Base-by-base conservation (phyloP, 1,140 invertebrate genomes). In the Chlorops oryzae region DNA sequence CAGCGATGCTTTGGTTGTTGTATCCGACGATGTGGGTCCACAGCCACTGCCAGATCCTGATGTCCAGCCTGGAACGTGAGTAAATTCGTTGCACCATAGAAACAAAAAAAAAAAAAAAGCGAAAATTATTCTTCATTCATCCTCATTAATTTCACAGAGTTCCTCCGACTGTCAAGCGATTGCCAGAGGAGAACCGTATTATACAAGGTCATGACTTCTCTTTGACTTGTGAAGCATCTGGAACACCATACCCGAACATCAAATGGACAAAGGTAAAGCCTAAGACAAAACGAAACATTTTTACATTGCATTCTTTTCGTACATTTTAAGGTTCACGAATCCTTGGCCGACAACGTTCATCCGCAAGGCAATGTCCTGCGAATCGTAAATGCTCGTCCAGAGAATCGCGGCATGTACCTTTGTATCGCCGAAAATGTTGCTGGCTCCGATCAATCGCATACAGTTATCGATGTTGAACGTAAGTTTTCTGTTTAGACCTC, bases 391-490 rank as follows among this genome's bases (percentile, higher is more conserved):
- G 81, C 84, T 0, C 79, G 81, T 58, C 77, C 88, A 21, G 76
- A 77, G 13, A 92, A 96, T 70, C 75, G 86, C 39, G 92, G 90
- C 21, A 75, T 84, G 9, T 95, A 93, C 60, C 68, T 86, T 6
- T 95, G 90, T 59, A 77, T 79, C 10, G 86, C 81, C 3, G 75
- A 76, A 22, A 84, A 80, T 17, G 56, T 63, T 20, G 55, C 73
- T 12, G 78, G 77, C 13, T 75, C 67, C 37, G 77, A 79, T 35
- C 81, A 85, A 59, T 79, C 79, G n/a, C 85, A 82, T 49, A 81
- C 85, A 1, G 80, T 82, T 56, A 77, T 96, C 32, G 88, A 92
- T 72, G 85, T 97, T 56, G 90, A 92, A 78, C 80, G 91, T 90
- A 76, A 84, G 86, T 80, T 39, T 44, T 32, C 3, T 18, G 15